Evolutionary conservation across 2,888 invertebrate species (phyloP), one percentile per base, ranked within the genome.

Genomic region (Chloromyia formosa): DNA sequence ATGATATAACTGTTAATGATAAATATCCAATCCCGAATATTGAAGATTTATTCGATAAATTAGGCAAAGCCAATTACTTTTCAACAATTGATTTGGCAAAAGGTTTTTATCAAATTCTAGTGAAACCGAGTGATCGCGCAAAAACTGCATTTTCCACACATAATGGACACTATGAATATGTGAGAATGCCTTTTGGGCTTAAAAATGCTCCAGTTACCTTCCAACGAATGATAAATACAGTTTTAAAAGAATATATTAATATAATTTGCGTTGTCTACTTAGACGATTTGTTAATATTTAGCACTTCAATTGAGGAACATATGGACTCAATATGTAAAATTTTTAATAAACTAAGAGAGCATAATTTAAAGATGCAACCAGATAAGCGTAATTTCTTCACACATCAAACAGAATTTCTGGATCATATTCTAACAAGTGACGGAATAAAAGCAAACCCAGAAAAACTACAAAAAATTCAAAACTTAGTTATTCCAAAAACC

Each of bases 231-330:
- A 74, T 74, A 56, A 74, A 74, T 18, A 23, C 60, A 0, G 40
- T 80, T 9, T 60, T 81, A 5, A 54, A 75, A 4, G 80, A 80
- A 1, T 22, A 79, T 0, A 78, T 79, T 75, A 78, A 78, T 12
- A 78, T 76, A n/a, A 76, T 74, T 20, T 79, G 80, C 23, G 61
- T 69, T 5, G 74, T 75, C 14, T 75, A 72, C 23, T 22, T 75
- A 12, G 71, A 71, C 20, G 71, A 75, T 23, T 62, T 71, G 1
- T 45, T 75, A 5, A 75, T 74, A 3, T 75, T 73, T 18, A 62
- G 61, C 16, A 78, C 73, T 14, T 56, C 76, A 12, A 61, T 82
- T 10, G 77, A 81, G 74, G 80, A 81, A 75, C 81, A 81, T 71
- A 75, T 78, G 7, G 64, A 74, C 58, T 76, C 66, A 18, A 69